Evolutionary conservation across 2,888 invertebrate genomes (phyloP).

Genomic region (Erebia epiphron): DNA sequence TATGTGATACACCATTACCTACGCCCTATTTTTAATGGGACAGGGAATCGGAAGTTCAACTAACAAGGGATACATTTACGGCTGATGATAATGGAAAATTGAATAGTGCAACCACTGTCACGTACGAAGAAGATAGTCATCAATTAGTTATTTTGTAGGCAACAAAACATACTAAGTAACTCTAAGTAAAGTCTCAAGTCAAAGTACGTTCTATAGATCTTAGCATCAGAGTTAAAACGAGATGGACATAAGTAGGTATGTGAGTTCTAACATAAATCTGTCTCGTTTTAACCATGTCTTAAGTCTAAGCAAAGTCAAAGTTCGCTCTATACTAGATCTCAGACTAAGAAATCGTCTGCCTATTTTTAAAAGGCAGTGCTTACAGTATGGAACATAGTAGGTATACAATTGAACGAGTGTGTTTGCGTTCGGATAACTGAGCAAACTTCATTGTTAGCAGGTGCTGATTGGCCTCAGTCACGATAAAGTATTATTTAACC

Average conservation of each 20-base stretch:
- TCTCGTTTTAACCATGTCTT: too few relatives aligned
- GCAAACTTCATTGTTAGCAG: constrained; percentile 42
- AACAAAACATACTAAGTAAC: too few relatives aligned
- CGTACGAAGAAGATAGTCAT: too few relatives aligned
- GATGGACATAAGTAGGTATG: too few relatives aligned
- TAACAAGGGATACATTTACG: constrained; percentile 32
- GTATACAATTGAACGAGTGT: constrained; percentile 5
- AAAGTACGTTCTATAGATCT: too few relatives aligned
- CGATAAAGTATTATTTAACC: constrained; percentile 35
- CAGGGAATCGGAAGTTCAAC: constrained; percentile 18
- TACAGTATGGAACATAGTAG: background rate
- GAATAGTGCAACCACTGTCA: background rate
- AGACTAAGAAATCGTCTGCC: too few relatives aligned
- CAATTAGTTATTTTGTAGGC: too few relatives aligned
- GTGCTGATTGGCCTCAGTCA: constrained; percentile 37
- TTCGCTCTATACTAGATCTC: too few relatives aligned
- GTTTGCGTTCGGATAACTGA: constrained; percentile 37
- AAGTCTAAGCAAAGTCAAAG: too few relatives aligned
- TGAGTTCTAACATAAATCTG: too few relatives aligned
- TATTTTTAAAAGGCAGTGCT: background rate
- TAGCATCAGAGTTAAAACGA: too few relatives aligned
- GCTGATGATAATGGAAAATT: constrained; percentile 32
- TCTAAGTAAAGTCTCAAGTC: too few relatives aligned
- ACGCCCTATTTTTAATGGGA: constrained; percentile 30
- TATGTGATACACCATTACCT: constrained; percentile 12